Evolutionary conservation across 2,113 vertebrate genomes (phyloP), one percentile per base, ranked within the genome.

Genomic region (Genyomyrus donnyi): DNA sequence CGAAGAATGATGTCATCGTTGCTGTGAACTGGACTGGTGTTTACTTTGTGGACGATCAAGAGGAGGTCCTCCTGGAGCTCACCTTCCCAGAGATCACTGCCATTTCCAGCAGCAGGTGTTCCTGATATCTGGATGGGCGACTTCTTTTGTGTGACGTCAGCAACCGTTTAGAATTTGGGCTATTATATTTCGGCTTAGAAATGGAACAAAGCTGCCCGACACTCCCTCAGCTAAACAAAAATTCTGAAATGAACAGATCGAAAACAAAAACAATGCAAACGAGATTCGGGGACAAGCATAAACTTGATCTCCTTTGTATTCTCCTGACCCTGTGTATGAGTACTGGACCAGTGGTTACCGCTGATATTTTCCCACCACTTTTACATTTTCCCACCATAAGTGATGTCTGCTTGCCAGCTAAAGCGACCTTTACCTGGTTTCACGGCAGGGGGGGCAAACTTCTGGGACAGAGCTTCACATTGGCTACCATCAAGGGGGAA

Each of bases 11-110:
- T 6, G 96, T 99, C 90, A 99, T 99, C 0, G 97, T 99, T 7
- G 98, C 98, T 0, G 98, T 99, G 56, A 99, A 99, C 95, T 99
- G 98, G 98, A 99, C 98, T 0, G 98, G 98, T 0, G 97, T 99
- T 70, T 99, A 99, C 88, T 99, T 99, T 91, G 98, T 99, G 53
- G 98, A 99, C 24, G 98, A 99, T 91, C 98, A 99, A 92, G 98
- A 99, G 91, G 98, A 99, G 91, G 98, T 99, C 92, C 97, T 99
- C 35, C 92, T 99, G 24, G 98, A 99, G 83, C 96, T 99, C 27
- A 98, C 98, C 89, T 99, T 99, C 93, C 98, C 98, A 0, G 98
- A 99, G 93, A 98, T 99, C 95, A 97, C 95, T 0, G 97, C 97
- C 0, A 97, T 99, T 84, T 99, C 98, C 89, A 99, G 98, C 96